Evolutionary conservation across 2,797 vertebrate species (phyloP), one percentile per base, ranked within the genome.

Genomic region (Clarias platycephalus): DNA sequence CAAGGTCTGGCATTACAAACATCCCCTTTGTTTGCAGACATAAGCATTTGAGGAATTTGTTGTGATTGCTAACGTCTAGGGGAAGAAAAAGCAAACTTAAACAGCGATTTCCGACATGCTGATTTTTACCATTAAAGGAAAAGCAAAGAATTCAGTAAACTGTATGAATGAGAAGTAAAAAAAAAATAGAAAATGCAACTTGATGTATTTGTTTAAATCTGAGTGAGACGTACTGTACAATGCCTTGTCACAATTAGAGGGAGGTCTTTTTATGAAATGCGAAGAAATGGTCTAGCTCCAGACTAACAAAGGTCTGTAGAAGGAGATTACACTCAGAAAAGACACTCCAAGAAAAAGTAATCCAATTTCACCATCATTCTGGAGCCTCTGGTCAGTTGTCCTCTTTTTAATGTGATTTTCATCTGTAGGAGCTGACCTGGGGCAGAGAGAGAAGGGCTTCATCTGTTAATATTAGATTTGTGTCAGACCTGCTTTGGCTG

Each of bases 41-140:
- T 86, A 92, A 92, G 87, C 88, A 93, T 95, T 87, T 84, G 53
- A 93, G 89, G 93, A 95, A 95, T 94, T 92, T 91, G 90, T 93
- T 91, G 90, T 87, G 90, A 92, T 90, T 90, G 91, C 34, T 53
- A 62, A 40, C 84, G 82, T 88, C 87, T 92, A 89, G 26, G 22
- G 81, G 89, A 63, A n/a, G 10, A 26, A 66, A 70, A 57, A 60
- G 49, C 22, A 24, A 37, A 66, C 55, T 44, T 20, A 88, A 89
- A 90, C 91, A 92, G 89, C 88, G 2, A n/a, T 80, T 57, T 37
- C 49, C 13, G 5, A 66, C 34, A 7, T 44, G 22, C 64, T 16
- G 37, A 81, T 67, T 75, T 15, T 76, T n/a, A n/a, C 12, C 49
- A 26, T 62, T 24, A 58, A 26, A 81, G 40, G 60, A 8, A 18